Conservation (phyloP, 2,797 vertebrate species). For the Schizopygopsis pylzovi region DNA sequence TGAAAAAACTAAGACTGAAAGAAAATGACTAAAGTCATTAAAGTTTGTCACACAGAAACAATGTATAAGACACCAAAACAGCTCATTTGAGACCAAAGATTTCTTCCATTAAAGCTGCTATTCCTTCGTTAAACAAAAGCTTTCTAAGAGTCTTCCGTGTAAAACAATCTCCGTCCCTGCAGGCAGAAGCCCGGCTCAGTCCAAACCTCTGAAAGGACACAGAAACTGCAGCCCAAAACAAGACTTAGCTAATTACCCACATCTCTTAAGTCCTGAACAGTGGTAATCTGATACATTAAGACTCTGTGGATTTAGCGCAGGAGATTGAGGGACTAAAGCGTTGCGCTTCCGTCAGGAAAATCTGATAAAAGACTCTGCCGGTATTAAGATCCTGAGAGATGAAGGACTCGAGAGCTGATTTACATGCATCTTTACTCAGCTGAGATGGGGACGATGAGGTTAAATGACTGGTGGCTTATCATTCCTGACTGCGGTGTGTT, state of each 20-base stretch:
- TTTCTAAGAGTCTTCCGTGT: slow-evolving; percentile 15
- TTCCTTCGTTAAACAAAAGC: background rate
- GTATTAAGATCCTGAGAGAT: slow-evolving; percentile 66
- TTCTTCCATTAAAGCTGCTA: background rate
- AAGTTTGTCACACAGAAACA: background rate
- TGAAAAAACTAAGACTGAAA: no score
- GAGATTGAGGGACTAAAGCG: slow-evolving; percentile 62
- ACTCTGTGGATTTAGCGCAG: slow-evolving; percentile 66
- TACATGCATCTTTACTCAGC: slow-evolving; percentile 69
- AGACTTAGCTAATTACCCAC: slow-evolving; percentile 68
- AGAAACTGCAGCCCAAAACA: slow-evolving; percentile 61
- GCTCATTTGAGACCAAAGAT: background rate
- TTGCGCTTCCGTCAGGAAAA: slow-evolving; percentile 55
- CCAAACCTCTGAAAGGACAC: slow-evolving; percentile 24
- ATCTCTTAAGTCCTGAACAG: slow-evolving; percentile 73
- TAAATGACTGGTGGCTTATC: slow-evolving; percentile 56
- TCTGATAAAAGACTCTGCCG: slow-evolving; percentile 74
- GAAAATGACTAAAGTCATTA: background rate
- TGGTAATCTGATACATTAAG: slow-evolving; percentile 67
- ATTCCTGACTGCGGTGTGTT: slow-evolving; percentile 50
- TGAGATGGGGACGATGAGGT: slow-evolving; percentile 55
- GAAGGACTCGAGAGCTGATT: slow-evolving; percentile 53
- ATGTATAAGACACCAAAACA: background rate
- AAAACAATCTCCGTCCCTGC: slow-evolving; percentile 33
- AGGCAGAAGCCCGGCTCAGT: slow-evolving; percentile 10